Percentiles rank a stretch among this genome's conserved stretches.
Evolutionary conservation across 2,797 vertebrate genomes (phyloP).

Genomic region (Sebastes hubbsi): DNA sequence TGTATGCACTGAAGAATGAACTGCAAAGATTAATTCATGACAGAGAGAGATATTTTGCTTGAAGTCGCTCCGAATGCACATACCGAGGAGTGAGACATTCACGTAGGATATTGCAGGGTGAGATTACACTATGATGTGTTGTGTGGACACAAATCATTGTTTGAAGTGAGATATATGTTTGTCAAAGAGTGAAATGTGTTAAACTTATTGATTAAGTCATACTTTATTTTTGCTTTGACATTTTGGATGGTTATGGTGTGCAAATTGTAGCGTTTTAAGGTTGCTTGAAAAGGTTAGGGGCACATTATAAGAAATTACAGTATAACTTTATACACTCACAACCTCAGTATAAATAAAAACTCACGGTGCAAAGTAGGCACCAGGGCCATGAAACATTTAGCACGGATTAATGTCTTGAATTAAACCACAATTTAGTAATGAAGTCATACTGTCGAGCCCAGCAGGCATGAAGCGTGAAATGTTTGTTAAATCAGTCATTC

Average conservation of each 20-base stretch:
- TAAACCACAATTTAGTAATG: not conserved
- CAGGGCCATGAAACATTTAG: not conserved
- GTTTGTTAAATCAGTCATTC: not conserved
- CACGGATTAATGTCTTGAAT: not conserved
- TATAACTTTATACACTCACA: not conserved
- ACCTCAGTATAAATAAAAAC: not conserved
- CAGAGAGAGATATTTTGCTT: not conserved
- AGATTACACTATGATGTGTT: not conserved
- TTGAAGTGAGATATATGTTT: not conserved
- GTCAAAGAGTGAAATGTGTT: not conserved
- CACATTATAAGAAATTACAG: not conserved
- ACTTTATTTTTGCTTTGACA: not conserved
- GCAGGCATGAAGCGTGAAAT: not conserved
- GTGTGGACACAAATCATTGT: not conserved
- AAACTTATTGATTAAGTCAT: not conserved
- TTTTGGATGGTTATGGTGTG: not conserved
- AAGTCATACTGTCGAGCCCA: not conserved
- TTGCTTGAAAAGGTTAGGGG: not conserved
- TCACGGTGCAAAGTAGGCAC: not conserved
- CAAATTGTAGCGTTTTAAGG: not conserved
- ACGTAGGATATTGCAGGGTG: not conserved
- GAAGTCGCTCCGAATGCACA: not conserved
- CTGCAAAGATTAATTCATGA: slow-evolving; percentile 4
- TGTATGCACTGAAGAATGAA: slow-evolving; percentile 11
- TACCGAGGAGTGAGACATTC: not conserved